Conservation (phyloP, 2,113 vertebrate species). For the Mus musculus region GRCm39 chr8:102906001-102906500, state of each 20-base stretch:
- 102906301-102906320: background rate
- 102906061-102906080: background rate
- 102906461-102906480: too few species aligned
- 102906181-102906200: background rate
- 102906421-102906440: too few species aligned
- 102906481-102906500: too few species aligned
- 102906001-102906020: background rate
- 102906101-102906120: background rate
- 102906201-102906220: background rate
- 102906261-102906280: too few species aligned
- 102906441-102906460: too few species aligned
- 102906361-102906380: too few species aligned
- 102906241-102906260: too few species aligned
- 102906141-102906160: background rate
- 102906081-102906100: background rate
- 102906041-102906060: background rate
- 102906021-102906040: rapidly evolving
- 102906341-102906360: too few species aligned
- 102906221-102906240: too few species aligned
- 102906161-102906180: background rate
- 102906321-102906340: background rate
- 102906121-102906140: background rate
- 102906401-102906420: too few species aligned
- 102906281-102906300: too few species aligned
- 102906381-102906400: too few species aligned